Base-by-base conservation (phyloP, 2,113 vertebrate species). In the Bos javanicus region DNA sequence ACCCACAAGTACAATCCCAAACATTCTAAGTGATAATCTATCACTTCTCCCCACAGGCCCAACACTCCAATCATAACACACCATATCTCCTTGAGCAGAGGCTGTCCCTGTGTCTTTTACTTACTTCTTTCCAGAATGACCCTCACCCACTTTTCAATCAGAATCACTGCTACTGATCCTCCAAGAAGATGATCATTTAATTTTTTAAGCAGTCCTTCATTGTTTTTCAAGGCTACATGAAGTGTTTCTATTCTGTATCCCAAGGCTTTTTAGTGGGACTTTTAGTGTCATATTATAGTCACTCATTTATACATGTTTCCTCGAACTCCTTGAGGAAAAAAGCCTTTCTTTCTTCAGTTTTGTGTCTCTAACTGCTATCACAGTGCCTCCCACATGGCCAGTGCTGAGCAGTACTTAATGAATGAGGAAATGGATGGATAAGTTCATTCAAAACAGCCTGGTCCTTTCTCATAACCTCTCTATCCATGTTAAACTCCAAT, bases 381-480 rank as follows among this genome's bases (percentile, higher is more conserved):
- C 23, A 1, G 54, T 46, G 30, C n/a, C 57, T 96, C 87, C 60
- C 90, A 30, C 46, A 3, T 25, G 71, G 36, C 83, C 60, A 46
- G 78, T 46, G n/a, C 56, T 95, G 78, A 93, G 60, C 23, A 56
- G 78, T 84, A 56, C 36, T 96, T 97, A 94, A 94, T 59, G 46
- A 94, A 80, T 15, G 16, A 97, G 60, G 60, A 39, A 93, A 54
- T 60, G 89, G 82, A 94, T 91, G 83, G 52, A 30, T 71, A 48
- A 98, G 71, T 71, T 90, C 93, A 81, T 95, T 95, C 91, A 67
- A 67, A 94, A 94, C 14, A 96, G 60, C 33, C 87, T 91, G 17
- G 10, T 84, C 30, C 92, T 91, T 87, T 87, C 59, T 85, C 74
- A 89, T 16, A 80, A 95, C 17, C 67, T 82, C 86, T 30, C 26